These are phyloP conservation scores for Mesorhabditis sp. DNA, from an alignment of 2,888 invertebrate species.

Conservation along the genomic window DNA sequence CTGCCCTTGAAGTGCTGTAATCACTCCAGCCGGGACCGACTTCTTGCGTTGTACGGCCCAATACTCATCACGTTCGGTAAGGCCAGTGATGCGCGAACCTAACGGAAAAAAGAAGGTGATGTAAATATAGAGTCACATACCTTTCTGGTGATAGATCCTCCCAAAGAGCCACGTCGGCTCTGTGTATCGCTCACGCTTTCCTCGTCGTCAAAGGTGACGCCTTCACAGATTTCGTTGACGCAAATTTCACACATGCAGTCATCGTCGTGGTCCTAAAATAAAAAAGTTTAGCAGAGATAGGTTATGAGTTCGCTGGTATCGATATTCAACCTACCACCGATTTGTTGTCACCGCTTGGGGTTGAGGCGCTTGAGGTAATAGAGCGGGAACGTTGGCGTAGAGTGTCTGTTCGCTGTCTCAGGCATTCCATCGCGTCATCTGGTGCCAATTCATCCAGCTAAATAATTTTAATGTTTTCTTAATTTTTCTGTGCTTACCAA, in stretches of 20 bases:
- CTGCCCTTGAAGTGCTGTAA: conserved; percentile 55
- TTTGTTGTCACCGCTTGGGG: neutral
- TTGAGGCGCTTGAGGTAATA: neutral
- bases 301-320: neutral
- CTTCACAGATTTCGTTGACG: neutral
- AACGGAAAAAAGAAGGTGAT: neutral
- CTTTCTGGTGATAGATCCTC: conserved; percentile 7
- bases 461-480: neutral
- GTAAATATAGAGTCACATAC: neutral
- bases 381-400: conserved; percentile 9
- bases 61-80: conserved; percentile 44
- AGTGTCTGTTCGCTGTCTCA: conserved; percentile 26
- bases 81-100: conserved; percentile 33
- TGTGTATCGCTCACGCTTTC: conserved; percentile 12
- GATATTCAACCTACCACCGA: neutral
- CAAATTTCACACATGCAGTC: conserved; percentile 30
- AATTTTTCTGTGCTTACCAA: neutral
- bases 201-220: conserved; percentile 7
- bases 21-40: conserved; percentile 43
- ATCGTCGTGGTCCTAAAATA: conserved; percentile 19
- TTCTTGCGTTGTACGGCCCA: conserved; percentile 42
- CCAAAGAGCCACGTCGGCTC: conserved; percentile 8
- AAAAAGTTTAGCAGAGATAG: neutral
- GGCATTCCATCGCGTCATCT: conserved; percentile 35
- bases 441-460: conserved; percentile 14